Evolutionary conservation across 2,113 vertebrate genomes (phyloP).

Genomic region (Tringa solitaria): DNA sequence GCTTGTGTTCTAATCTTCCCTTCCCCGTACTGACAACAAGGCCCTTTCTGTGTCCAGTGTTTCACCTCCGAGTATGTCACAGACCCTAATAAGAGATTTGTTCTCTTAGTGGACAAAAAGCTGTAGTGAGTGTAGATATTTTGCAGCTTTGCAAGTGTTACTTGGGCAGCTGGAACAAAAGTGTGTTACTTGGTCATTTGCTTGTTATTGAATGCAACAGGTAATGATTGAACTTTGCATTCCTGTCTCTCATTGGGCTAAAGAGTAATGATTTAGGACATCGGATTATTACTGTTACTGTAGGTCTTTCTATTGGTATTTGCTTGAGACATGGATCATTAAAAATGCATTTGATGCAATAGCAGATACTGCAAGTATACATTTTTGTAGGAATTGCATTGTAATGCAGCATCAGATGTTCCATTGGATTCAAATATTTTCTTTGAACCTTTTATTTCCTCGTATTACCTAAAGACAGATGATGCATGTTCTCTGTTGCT

Average conservation of each 20-base stretch:
- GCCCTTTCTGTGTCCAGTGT: rapidly evolving
- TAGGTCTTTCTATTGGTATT: background rate
- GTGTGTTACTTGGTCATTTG: background rate
- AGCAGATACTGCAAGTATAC: background rate
- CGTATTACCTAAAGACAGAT: background rate
- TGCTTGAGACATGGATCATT: background rate
- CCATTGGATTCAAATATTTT: background rate
- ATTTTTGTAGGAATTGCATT: background rate
- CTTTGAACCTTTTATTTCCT: background rate
- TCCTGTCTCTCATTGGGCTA: background rate
- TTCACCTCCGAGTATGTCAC: background rate
- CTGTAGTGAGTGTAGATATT: background rate
- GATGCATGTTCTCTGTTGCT: background rate
- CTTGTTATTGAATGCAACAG: background rate
- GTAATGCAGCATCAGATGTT: background rate
- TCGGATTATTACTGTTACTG: background rate
- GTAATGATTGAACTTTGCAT: background rate
- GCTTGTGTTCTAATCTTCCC: background rate
- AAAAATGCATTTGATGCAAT: background rate
- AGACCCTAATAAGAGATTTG: background rate
- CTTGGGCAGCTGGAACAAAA: background rate
- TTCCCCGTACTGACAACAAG: background rate
- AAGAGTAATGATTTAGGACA: background rate
- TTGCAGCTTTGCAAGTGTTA: background rate
- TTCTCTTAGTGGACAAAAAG: background rate